These are phyloP conservation scores for Pseudomyrmex gracilis DNA, from an alignment of 1,140 invertebrate genomes.

Conservation along the genomic window DNA sequence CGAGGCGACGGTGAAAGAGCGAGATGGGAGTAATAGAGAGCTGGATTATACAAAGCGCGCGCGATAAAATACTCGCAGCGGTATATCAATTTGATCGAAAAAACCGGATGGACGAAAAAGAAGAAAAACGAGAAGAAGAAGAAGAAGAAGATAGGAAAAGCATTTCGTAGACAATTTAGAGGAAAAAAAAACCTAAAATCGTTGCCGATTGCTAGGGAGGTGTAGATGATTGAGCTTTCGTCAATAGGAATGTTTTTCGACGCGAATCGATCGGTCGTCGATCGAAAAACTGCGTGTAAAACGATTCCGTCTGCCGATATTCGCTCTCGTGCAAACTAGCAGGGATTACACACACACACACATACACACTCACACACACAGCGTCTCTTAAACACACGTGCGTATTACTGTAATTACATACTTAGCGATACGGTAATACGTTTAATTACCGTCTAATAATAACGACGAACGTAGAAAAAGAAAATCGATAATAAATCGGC, in stretches of 20 bases:
- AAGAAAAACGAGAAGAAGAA: not conserved
- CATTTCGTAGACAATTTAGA: not conserved
- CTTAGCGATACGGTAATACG: conserved; percentile 12
- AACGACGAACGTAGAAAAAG: not conserved
- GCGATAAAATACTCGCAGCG: not conserved
- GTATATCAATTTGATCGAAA: not conserved
- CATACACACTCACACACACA: not conserved
- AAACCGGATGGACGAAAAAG: not conserved
- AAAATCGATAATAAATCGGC: conserved; percentile 42
- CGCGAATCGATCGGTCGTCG: not conserved
- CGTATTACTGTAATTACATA: conserved; percentile 4
- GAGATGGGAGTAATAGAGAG: not conserved
- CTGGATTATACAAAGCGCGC: no score
- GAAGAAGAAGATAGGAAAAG: not conserved
- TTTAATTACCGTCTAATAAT: not conserved
- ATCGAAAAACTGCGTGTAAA: not conserved
- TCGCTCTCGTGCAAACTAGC: conserved; percentile 16
- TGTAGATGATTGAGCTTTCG: not conserved
- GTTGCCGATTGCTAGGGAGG: not conserved
- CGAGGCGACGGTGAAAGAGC: not conserved
- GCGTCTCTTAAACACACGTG: conserved; percentile 5
- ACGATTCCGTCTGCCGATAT: conserved; percentile 35
- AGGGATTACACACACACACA: not conserved
- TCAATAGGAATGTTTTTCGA: not conserved
- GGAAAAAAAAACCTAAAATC: not conserved